Base-by-base conservation (phyloP, 2,797 vertebrate species). In the Mormyrus proboscirostris region DNA sequence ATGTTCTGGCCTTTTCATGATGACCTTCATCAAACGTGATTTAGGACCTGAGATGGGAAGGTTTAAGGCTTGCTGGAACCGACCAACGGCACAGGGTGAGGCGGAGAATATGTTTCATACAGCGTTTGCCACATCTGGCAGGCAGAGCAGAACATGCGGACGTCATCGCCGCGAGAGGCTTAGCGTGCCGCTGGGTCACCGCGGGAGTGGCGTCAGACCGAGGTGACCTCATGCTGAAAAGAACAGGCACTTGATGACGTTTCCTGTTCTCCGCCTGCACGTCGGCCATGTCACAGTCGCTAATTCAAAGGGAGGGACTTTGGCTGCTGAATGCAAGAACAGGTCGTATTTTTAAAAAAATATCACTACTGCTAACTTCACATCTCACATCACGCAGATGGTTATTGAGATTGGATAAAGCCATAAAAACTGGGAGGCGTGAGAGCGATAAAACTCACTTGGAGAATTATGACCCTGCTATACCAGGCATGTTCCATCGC, bases 21-120 rank as follows among this genome's bases (percentile, higher is more conserved):
- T 14, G 7, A 49, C 51, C 86, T 89, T 93, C 94, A 94, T 93
- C 93, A 90, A 89, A 49, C 0, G 38, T 1, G 89, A 94, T 93
- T 90, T 92, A 89, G 82, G 91, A 51, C 82, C 1, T 33, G 57
- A 89, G 88, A 84, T 19, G 76, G 53, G 76, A 47, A 86, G 62
- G 83, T 57, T 9, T 41, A 89, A 33, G 53, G 44, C 25, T 53
- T 47, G 47, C 73, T 87, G 3, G 33, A 44, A 44, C 29, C 1
- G 53, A 87, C 33, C 33, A 51, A 51, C 3, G 53, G 5, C 10
- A 29, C 22, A 57, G 29, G 16, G 53, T 29, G n/a, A 87, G 51
- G 12, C 4, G 33, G 16, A 29, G 29, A 44, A 55, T 16, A 29
- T 59, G 10, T 14, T 44, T 51, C 29, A 38, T 50, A 14, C 38